Percentiles rank a stretch among this genome's conserved stretches.
These are phyloP conservation scores for Chloropsis cyanopogon DNA, from an alignment of 2,113 vertebrate genomes.

Conservation along the genomic window DNA sequence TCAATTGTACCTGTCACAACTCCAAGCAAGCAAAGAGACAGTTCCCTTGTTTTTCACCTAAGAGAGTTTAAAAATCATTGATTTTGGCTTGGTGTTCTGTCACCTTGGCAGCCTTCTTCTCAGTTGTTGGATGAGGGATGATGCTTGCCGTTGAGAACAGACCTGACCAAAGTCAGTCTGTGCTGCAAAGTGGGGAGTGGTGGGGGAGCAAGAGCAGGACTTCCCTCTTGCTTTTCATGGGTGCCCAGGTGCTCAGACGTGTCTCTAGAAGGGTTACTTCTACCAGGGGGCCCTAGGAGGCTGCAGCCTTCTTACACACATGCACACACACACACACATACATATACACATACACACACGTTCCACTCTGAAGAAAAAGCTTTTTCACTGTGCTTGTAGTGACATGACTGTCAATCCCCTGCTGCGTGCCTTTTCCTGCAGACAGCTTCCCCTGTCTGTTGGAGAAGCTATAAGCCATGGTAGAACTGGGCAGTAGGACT, in stretches of 20 bases:
- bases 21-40: not conserved
- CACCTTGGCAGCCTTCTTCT: not conserved
- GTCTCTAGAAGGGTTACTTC: not conserved
- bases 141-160: not conserved
- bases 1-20: not conserved
- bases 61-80: not conserved
- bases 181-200: not conserved
- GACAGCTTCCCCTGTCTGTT: not conserved
- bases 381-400: not conserved
- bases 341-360: accelerated
- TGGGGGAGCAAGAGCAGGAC: not conserved
- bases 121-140: not conserved
- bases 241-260: accelerated
- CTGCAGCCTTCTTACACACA: not conserved
- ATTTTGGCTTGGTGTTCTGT: not conserved
- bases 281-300: not conserved
- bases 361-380: not conserved
- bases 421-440: not conserved
- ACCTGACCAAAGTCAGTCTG: accelerated
- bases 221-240: not conserved
- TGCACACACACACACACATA: not conserved
- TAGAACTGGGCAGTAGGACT: not conserved
- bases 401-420: accelerated
- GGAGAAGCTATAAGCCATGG: not conserved
- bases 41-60: not conserved